phyloP scores from a whole-genome alignment of 2,797 vertebrate genomes.

The Argentina silus region DNA sequence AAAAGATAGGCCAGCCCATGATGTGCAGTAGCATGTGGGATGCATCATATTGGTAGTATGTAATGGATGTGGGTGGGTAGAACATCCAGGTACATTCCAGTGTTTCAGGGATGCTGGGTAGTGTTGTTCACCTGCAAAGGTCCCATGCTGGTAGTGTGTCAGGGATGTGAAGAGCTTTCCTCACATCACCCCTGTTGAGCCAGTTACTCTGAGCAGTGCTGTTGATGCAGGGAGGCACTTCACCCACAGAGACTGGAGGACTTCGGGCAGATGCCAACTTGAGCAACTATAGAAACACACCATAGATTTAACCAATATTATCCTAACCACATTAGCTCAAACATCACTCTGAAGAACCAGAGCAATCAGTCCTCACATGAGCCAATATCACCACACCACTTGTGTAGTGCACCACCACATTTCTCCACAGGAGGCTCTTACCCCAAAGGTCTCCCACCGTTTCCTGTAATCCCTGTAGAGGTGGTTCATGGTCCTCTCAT shows the following conservation, averaged over 20 bases:
- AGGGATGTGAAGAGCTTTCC: conserved; percentile 78
- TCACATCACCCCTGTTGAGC: conserved; percentile 78
- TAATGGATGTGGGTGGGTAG: background rate
- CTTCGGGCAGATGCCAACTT: conserved; percentile 30
- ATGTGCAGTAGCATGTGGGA: too few relatives aligned
- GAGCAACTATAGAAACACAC: conserved; percentile 22
- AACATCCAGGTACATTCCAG: too few relatives aligned
- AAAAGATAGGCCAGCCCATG: too few relatives aligned
- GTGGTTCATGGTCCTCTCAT: conserved; percentile 67
- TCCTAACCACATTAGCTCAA: background rate
- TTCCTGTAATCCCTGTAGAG: conserved; percentile 70
- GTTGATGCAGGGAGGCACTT: conserved; percentile 78
- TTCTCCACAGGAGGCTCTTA: conserved; percentile 29
- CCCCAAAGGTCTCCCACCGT: conserved; percentile 33
- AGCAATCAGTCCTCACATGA: too few relatives aligned
- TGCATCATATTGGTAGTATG: too few relatives aligned
- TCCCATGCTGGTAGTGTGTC: conserved; percentile 74
- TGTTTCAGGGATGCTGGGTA: background rate
- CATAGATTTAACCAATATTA: background rate
- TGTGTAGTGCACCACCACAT: background rate
- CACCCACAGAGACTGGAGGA: conserved; percentile 29
- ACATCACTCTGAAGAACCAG: too few relatives aligned
- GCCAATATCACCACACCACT: too few relatives aligned
- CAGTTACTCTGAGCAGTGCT: conserved; percentile 76
- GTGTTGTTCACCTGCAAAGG: conserved; percentile 73